phyloP scores from a whole-genome alignment of 2,888 invertebrate species.

The Campaea margaritaria region DNA sequence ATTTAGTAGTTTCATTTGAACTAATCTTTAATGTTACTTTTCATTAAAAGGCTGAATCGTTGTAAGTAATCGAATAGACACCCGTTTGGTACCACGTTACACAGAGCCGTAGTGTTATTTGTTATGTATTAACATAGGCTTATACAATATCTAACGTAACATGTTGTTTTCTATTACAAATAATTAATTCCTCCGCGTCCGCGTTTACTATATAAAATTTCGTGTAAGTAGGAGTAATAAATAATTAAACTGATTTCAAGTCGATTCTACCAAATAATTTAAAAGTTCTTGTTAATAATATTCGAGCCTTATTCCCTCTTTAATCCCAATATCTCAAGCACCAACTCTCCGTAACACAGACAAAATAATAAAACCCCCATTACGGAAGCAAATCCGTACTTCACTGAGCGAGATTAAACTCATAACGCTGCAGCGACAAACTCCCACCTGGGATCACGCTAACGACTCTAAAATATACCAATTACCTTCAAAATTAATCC shows the following conservation, averaged over 20 bases:
- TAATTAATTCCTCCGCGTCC: no score
- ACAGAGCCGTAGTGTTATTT: no score
- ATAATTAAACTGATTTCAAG: no score
- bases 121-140: no score
- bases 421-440: conserved; percentile 21
- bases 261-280: no score
- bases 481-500: conserved; percentile 54
- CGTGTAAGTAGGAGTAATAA: no score
- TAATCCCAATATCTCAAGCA: neutral
- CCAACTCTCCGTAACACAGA: neutral
- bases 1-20: conserved; percentile 1
- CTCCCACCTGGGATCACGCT: conserved; percentile 26
- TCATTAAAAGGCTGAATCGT: neutral
- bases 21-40: neutral
- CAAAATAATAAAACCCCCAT: conserved; percentile 11
- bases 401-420: conserved; percentile 33
- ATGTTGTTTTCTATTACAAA: no score
- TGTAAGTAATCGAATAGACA: no score
- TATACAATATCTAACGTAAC: no score
- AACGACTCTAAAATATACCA: conserved; percentile 38
- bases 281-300: neutral
- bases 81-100: no score
- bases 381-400: conserved; percentile 33
- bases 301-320: neutral
- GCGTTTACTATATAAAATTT: no score